These are phyloP conservation scores for Colletes latitarsis DNA, from an alignment of 1,140 invertebrate genomes.

Conservation along the genomic window DNA sequence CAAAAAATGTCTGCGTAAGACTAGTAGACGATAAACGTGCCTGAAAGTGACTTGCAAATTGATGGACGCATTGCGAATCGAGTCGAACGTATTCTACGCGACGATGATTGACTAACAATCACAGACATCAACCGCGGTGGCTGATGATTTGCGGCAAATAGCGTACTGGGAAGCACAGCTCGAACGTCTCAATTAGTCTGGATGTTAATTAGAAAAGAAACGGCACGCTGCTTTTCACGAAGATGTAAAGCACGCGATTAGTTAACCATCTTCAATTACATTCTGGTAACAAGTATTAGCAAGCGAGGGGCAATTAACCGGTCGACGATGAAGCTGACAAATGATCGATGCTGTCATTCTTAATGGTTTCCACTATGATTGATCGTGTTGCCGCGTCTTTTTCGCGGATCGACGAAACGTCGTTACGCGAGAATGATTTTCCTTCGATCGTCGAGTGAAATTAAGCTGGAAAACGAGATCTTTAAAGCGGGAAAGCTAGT, in stretches of 20 bases:
- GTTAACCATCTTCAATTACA: slow-evolving; percentile 50
- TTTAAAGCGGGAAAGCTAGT: neutral
- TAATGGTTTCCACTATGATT: slow-evolving; percentile 55
- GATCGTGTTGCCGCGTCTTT: slow-evolving; percentile 61
- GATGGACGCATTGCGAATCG: neutral
- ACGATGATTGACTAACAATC: slow-evolving; percentile 22
- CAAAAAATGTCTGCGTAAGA: too few species aligned
- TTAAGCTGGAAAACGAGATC: neutral
- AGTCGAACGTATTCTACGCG: neutral
- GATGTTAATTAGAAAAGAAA: slow-evolving; percentile 47
- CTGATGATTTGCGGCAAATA: slow-evolving; percentile 27
- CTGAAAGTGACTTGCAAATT: too few species aligned
- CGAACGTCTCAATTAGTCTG: slow-evolving; percentile 51
- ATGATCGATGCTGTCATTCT: slow-evolving; percentile 51
- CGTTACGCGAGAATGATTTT: neutral
- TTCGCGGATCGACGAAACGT: slow-evolving; percentile 44
- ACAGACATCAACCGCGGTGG: neutral
- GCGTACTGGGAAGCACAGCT: neutral
- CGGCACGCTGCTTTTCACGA: slow-evolving; percentile 36
- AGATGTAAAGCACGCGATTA: slow-evolving; percentile 55
- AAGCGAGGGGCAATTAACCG: slow-evolving; percentile 52
- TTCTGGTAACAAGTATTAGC: slow-evolving; percentile 37
- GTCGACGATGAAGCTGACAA: slow-evolving; percentile 52
- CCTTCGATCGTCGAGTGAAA: neutral
- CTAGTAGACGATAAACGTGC: too few species aligned